Evolutionary conservation across 2,888 invertebrate genomes (phyloP), one percentile per base, ranked within the genome.

Genomic region (Eristalis arbustorum): DNA sequence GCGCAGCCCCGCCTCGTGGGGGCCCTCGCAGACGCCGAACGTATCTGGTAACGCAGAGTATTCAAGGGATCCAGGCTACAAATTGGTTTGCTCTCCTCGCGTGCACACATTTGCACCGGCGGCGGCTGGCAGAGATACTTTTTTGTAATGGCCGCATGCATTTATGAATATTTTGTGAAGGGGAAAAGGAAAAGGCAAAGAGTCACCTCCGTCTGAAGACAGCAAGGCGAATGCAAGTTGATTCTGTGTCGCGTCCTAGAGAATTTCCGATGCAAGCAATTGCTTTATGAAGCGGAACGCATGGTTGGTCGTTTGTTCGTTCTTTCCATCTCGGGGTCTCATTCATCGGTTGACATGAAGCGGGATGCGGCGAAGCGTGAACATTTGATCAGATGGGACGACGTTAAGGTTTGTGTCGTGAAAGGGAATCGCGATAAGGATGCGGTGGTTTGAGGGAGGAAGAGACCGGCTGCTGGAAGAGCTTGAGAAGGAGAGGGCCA

Each of bases 41-140:
- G 37, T 37, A 34, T 34, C 34, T n/a, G 40, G 40, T 31, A 31
- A 31, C 31, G 1, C 8, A 8, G 10, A 31, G 31, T 42, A 42
- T n/a, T 14, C 42, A 23, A 67, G 69, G 34, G 49, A 72, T 64
- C 66, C 59, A 22, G 64, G 64, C 63, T 73, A 80, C 84, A 80
- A 79, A 84, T 80, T 84, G 80, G 71, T 84, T 67, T 59, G 25
- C 73, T 79, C 37, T n/a, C 66, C 37, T n/a, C 66, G 75, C 80
- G 80, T 84, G 84, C 84, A 84, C 61, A 74, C 79, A 78, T 72
- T 71, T 42, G 49, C 31, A 23, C 8, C 28, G 34, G 8, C 4
- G 8, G 34, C 37, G 37, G 13, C 2, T 8, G 18, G 56, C 49
- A 25, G 13, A 66, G 66, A 49, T 66, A 66, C 67, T 67, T 14